phyloP scores from a whole-genome alignment of 2,888 invertebrate species.

The Creontiades dilutus region DNA sequence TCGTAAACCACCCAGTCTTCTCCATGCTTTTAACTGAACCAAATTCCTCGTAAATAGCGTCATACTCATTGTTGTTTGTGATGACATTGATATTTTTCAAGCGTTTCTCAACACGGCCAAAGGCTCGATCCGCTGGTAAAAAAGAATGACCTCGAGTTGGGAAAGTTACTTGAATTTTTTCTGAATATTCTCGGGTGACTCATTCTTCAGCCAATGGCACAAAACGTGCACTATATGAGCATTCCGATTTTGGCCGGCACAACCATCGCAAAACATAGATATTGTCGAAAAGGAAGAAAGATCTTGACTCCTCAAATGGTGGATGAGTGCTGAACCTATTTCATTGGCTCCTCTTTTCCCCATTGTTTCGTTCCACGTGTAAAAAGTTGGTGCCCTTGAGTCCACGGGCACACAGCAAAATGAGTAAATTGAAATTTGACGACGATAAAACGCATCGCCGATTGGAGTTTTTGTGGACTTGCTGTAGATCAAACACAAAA shows the following conservation, averaged over 20 bases:
- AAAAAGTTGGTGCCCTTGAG: constrained; percentile 69
- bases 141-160: constrained; percentile 61
- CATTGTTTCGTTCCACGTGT: constrained; percentile 58
- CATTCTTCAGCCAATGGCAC: constrained; percentile 66
- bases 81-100: constrained; percentile 51
- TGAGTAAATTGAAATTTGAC: constrained; percentile 59
- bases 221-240: constrained; percentile 60
- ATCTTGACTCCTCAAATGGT: constrained; percentile 10
- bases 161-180: constrained; percentile 57
- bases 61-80: constrained; percentile 16
- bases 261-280: constrained; percentile 47
- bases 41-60: constrained; percentile 21
- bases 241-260: constrained; percentile 64
- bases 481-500: constrained; percentile 66
- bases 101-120: constrained; percentile 49
- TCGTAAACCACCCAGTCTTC: constrained; percentile 55
- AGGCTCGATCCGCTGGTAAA: constrained; percentile 60
- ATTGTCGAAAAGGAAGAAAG: no score
- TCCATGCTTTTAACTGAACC: constrained; percentile 52
- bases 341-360: constrained; percentile 38
- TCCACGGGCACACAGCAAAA: constrained; percentile 64
- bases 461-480: constrained; percentile 71
- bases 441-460: constrained; percentile 67
- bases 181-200: constrained; percentile 52
- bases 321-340: constrained; percentile 58